These are phyloP conservation scores for Pomatorhinus ruficollis DNA, from an alignment of 2,113 vertebrate genomes.

Conservation along the genomic window DNA sequence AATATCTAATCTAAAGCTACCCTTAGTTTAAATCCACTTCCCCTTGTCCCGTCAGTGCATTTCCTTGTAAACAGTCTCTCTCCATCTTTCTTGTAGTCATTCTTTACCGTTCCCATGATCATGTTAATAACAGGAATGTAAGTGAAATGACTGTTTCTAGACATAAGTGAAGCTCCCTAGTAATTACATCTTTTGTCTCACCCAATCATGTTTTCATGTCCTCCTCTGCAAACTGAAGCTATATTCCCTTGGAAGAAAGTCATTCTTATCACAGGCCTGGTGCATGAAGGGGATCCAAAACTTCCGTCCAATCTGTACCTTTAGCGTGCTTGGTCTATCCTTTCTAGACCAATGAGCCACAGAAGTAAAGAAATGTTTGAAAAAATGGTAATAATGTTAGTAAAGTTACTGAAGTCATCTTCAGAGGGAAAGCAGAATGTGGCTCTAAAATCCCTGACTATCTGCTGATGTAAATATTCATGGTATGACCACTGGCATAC, in stretches of 20 bases:
- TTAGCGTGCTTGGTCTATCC: background rate
- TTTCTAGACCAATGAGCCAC: background rate
- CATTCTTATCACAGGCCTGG: background rate
- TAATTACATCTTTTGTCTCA: background rate
- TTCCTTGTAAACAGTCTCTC: background rate
- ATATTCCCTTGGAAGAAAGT: background rate
- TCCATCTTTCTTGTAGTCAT: background rate
- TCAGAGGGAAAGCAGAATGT: background rate
- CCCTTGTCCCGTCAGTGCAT: background rate
- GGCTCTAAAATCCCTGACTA: background rate
- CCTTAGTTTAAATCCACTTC: background rate
- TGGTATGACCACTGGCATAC: background rate
- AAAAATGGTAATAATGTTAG: background rate
- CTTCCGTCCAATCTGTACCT: accelerated
- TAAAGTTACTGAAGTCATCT: background rate
- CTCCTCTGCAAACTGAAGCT: background rate
- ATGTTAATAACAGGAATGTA: accelerated
- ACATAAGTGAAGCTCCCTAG: background rate
- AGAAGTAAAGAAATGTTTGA: background rate
- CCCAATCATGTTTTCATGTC: accelerated
- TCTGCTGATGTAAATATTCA: background rate
- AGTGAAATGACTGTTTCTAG: background rate
- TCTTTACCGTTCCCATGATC: background rate
- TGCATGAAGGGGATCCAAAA: background rate
- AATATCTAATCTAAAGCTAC: background rate